Conservation (phyloP, 2,113 vertebrate species). For the Acinonyx jubatus region DNA sequence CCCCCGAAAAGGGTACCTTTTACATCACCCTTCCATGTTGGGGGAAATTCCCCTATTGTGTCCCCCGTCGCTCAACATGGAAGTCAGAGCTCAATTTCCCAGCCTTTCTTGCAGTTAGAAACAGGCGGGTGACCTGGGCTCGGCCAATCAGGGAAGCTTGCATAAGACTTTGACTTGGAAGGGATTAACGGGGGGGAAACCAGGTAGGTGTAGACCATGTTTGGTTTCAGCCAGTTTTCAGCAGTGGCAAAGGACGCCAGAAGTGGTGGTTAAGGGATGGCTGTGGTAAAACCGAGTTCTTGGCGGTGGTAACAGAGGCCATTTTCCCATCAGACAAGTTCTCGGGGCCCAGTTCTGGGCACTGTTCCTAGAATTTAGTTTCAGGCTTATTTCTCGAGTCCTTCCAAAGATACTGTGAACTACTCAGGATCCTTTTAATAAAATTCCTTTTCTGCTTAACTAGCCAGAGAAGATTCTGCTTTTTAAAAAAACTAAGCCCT, state of each 20-base stretch:
- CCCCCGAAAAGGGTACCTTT: neutral
- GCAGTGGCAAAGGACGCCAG: neutral
- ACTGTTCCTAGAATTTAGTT: conserved; percentile 37
- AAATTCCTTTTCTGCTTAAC: conserved; percentile 45
- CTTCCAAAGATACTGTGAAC: conserved; percentile 56
- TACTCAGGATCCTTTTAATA: conserved; percentile 57
- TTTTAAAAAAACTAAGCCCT: conserved; percentile 49
- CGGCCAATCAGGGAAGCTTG: neutral
- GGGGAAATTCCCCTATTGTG: neutral
- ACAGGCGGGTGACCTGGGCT: neutral
- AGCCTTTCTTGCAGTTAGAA: conserved; percentile 9
- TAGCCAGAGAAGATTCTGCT: conserved; percentile 53
- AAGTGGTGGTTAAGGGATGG: neutral
- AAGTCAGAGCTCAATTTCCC: conserved; percentile 45
- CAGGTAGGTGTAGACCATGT: neutral
- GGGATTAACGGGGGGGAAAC: neutral
- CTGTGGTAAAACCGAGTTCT: neutral
- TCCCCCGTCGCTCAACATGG: neutral
- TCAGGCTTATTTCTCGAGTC: conserved; percentile 40
- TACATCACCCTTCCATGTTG: neutral
- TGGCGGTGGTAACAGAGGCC: conserved; percentile 36
- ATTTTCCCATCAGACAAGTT: conserved; percentile 65
- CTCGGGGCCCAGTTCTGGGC: conserved; percentile 38
- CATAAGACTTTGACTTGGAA: neutral
- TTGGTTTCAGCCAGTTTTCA: neutral